phyloP scores from a whole-genome alignment of 1,140 invertebrate species.

The Psix sp. region DNA sequence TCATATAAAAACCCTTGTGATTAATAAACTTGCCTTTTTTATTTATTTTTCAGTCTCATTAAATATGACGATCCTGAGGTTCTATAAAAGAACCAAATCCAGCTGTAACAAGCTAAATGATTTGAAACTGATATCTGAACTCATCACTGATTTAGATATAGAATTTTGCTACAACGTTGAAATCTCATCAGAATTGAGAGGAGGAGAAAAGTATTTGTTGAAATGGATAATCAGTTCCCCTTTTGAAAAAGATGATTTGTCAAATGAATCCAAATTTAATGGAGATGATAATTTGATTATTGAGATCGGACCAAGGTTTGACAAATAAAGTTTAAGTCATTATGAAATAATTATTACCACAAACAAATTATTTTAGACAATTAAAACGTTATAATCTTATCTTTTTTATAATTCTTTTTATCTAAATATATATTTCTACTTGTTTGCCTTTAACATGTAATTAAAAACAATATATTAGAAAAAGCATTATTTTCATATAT shows the following conservation, averaged over 20 bases:
- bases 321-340: constrained; percentile 19
- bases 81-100: constrained; percentile 67
- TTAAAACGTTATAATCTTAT: no score
- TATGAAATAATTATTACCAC: constrained; percentile 3
- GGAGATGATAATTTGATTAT: constrained; percentile 76
- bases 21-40: not conserved
- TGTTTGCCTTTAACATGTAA: constrained; percentile 1
- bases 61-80: constrained; percentile 66
- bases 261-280: constrained; percentile 71
- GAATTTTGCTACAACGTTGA: constrained; percentile 89
- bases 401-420: constrained; percentile 11
- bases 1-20: not conserved
- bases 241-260: constrained; percentile 78
- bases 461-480: no score
- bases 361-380: no score
- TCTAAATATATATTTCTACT: constrained; percentile 1
- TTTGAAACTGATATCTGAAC: constrained; percentile 51
- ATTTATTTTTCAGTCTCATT: constrained; percentile 2
- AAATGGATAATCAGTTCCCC: constrained; percentile 85
- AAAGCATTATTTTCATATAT: not conserved
- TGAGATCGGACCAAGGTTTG: constrained; percentile 88
- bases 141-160: constrained; percentile 78
- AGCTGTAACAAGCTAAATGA: constrained; percentile 61
- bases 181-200: constrained; percentile 73
- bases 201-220: constrained; percentile 79